These are phyloP conservation scores for Anguilla obscura DNA, from an alignment of 2,797 vertebrate species.

Conservation along the genomic window DNA sequence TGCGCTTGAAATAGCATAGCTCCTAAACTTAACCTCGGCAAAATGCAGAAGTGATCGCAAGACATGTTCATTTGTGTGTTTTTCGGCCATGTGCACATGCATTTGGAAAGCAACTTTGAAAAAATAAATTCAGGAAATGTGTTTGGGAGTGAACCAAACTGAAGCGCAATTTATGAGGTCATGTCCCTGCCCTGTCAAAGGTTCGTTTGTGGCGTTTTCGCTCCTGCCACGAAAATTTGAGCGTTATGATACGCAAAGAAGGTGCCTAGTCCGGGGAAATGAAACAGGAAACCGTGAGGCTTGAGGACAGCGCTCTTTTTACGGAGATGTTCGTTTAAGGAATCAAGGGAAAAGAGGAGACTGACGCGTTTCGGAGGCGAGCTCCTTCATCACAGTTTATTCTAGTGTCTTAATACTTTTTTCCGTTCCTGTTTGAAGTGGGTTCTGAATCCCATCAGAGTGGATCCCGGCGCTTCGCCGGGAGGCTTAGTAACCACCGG, in stretches of 20 bases:
- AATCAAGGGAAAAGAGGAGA: too few species aligned
- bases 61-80: neutral
- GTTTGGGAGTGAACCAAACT: neutral
- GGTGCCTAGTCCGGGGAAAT: too few species aligned
- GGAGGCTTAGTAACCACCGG: neutral
- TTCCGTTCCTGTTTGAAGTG: neutral
- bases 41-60: too few species aligned
- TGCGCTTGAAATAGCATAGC: too few species aligned
- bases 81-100: neutral
- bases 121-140: neutral
- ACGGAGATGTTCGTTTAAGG: too few species aligned
- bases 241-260: too few species aligned
- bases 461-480: neutral
- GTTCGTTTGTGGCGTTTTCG: neutral
- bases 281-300: too few species aligned
- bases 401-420: neutral
- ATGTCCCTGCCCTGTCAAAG: neutral
- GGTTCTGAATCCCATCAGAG: neutral
- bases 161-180: neutral
- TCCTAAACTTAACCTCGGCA: too few species aligned
- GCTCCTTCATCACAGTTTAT: neutral
- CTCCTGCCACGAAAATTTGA: too few species aligned
- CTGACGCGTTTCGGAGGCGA: too few species aligned
- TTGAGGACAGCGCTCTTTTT: too few species aligned
- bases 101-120: neutral